These are phyloP conservation scores for Xiphophorus couchianus DNA, from an alignment of 2,113 vertebrate species.

Conservation along the genomic window DNA sequence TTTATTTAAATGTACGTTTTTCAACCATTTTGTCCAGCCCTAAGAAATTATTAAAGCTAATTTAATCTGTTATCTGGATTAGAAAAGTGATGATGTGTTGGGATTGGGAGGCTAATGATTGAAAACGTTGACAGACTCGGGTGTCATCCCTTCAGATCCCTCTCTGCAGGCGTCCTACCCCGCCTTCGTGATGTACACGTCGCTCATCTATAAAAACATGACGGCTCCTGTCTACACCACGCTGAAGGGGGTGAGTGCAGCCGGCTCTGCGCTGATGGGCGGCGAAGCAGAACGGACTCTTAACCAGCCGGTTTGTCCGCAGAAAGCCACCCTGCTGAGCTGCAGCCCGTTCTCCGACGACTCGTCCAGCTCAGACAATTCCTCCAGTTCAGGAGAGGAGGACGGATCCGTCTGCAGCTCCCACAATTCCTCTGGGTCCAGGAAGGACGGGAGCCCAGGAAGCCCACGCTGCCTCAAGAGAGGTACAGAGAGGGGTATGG, in stretches of 20 bases:
- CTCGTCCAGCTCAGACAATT: conserved; percentile 91
- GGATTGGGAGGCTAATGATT: too few species aligned
- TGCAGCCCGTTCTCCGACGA: conserved; percentile 89
- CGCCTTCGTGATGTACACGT: conserved; percentile 89
- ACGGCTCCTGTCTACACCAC: conserved; percentile 92
- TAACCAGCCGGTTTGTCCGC: neutral
- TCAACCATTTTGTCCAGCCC: too few species aligned
- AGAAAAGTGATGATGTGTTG: too few species aligned
- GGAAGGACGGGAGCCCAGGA: conserved; percentile 83
- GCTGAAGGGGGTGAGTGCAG: conserved; percentile 90
- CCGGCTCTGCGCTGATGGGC: neutral
- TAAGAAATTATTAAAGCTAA: too few species aligned
- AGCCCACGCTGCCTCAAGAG: conserved; percentile 92
- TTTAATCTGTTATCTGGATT: too few species aligned
- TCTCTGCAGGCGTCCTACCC: conserved; percentile 82
- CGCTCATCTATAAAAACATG: conserved; percentile 93
- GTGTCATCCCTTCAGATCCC: conserved; percentile 78
- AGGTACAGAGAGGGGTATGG: conserved; percentile 74
- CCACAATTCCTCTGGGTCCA: conserved; percentile 84
- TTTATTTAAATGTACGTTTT: too few species aligned
- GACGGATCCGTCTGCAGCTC: conserved; percentile 87
- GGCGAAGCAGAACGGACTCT: neutral
- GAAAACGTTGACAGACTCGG: neutral
- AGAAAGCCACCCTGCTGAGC: conserved; percentile 96
- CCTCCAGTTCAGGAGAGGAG: conserved; percentile 88